Percentiles rank a stretch among this genome's conserved stretches.
Conservation (phyloP, 2,888 invertebrate species). For the Pollenia angustigena region DNA sequence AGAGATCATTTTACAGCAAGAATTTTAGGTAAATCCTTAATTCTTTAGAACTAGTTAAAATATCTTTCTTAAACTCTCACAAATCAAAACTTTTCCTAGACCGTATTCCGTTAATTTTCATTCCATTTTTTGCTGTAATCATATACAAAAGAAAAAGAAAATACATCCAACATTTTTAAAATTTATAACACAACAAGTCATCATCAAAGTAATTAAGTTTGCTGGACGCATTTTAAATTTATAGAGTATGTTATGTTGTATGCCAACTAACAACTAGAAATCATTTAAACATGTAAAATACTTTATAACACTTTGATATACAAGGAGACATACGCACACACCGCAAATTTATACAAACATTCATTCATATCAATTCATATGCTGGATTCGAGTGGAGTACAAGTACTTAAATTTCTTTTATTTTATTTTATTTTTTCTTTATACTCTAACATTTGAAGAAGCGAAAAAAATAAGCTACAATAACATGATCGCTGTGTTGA, state of each 20-base stretch:
- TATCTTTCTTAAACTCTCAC: no score
- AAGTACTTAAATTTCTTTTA: constrained; percentile 65
- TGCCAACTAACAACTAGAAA: constrained; percentile 48
- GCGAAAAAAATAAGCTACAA: constrained; percentile 23
- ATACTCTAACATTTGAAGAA: constrained; percentile 23
- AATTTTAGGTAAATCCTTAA: no score
- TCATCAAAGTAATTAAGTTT: constrained; percentile 33
- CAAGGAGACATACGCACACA: constrained; percentile 29
- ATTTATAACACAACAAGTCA: constrained; percentile 56
- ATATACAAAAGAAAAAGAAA: neutral
- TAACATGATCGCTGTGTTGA: constrained; percentile 53
- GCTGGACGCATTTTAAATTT: constrained; percentile 33
- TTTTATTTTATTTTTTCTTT: constrained; percentile 42
- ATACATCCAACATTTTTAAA: constrained; percentile 12
- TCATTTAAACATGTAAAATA: constrained; percentile 55
- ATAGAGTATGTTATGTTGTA: constrained; percentile 8
- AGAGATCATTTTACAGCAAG: no score
- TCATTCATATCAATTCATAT: constrained; percentile 54
- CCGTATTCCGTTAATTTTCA: no score
- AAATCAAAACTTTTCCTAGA: no score
- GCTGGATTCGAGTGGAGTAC: constrained; percentile 45
- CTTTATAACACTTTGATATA: constrained; percentile 61
- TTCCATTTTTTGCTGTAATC: neutral
- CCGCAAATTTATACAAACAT: constrained; percentile 53
- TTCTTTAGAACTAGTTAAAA: no score